These are phyloP conservation scores for Seira sanloemensis DNA, from an alignment of 2,888 invertebrate species.

Conservation along the genomic window DNA sequence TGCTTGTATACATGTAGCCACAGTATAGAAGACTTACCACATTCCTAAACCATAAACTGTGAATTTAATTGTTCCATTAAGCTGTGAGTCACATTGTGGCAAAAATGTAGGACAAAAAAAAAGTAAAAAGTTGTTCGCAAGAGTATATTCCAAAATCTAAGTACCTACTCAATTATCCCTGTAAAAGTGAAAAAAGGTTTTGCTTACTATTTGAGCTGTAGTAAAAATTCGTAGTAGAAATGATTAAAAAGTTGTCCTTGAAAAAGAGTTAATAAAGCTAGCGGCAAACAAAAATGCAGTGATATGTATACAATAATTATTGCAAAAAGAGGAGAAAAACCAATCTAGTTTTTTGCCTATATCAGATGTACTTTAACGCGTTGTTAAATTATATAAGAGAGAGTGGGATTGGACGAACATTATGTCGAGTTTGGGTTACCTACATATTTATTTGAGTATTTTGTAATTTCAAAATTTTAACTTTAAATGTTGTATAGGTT, in stretches of 20 bases:
- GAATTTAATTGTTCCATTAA: too few species aligned
- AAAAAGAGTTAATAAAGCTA: too few species aligned
- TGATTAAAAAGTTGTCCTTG: neutral
- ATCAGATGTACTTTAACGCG: neutral
- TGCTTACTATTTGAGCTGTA: neutral
- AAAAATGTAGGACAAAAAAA: too few species aligned
- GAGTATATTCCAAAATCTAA: too few species aligned
- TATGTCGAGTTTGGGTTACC: neutral
- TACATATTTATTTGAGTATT: neutral
- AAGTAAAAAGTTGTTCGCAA: too few species aligned
- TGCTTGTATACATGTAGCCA: too few species aligned
- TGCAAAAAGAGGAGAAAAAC: neutral
- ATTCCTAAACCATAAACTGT: too few species aligned
- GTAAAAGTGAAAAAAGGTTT: neutral
- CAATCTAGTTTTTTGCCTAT: neutral
- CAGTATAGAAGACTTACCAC: too few species aligned
- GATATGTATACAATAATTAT: conserved; percentile 22
- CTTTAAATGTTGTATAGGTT: too few species aligned
- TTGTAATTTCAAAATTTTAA: too few species aligned
- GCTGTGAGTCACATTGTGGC: too few species aligned
- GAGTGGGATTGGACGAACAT: neutral
- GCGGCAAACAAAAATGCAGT: neutral
- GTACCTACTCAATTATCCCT: neutral
- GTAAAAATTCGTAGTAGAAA: neutral
- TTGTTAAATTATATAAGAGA: neutral